Evolutionary conservation across 2,113 vertebrate species (phyloP), one percentile per base, ranked within the genome.

Genomic region (Pangasianodon gigas): DNA sequence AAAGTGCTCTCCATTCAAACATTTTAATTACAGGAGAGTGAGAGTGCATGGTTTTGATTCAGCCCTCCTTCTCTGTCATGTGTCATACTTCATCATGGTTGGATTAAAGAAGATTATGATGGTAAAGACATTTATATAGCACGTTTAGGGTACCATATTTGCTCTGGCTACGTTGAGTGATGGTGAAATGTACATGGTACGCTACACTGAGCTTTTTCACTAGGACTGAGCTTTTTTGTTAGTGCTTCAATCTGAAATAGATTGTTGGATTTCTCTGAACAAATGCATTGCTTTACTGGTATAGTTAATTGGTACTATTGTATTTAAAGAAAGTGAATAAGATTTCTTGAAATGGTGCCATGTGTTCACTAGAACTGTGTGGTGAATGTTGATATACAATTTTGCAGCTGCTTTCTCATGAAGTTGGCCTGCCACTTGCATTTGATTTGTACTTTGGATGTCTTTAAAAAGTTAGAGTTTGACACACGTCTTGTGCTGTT

Each of bases 31-130:
- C 26, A 52, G 51, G 56, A 77, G 37, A 84, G 56, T 83, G 44
- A 26, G 85, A 84, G 60, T 80, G 67, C 85, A 41, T 87, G 62
- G 60, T 71, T 86, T 83, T 84, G 90, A 75, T 86, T 81, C 51
- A 51, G 65, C 21, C 4, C 81, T 48, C 58, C 65, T 16, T 79
- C n/a, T 29, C 89, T 62, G n/a, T 91, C 86, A 91, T 91, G 85
- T 90, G 89, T 89, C 87, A 88, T 71, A 82, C 51, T 86, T 91
- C 86, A 89, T 93, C 93, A 94, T 67, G 90, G 85, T 88, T 88
- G 1, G 84, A 91, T 85, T 6, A 51, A 85, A 92, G 84, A 67
- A 94, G 94, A 95, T 94, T 93, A 54, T 32, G 19, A 16, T 69
- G 2, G 26, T 7, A 52, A 56, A 71, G 37, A 56, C 48, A 16